These are phyloP conservation scores for Agrochola lychnidis DNA, from an alignment of 2,888 invertebrate genomes.

Conservation along the genomic window DNA sequence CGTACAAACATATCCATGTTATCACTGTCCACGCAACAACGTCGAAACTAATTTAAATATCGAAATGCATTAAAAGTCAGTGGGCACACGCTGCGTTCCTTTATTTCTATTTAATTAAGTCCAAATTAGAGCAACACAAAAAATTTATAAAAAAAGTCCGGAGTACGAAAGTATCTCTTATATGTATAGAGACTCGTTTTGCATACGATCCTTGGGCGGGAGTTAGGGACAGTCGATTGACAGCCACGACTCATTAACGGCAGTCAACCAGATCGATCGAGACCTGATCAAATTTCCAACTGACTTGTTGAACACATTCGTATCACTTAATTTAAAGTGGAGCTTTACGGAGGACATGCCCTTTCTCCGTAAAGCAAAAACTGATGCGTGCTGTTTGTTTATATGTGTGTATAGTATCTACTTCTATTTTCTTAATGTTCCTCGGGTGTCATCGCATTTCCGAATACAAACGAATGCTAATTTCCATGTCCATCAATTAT, in stretches of 20 bases:
- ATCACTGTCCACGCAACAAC: constrained; percentile 44
- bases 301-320: constrained; percentile 64
- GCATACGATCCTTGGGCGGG: constrained; percentile 61
- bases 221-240: constrained; percentile 80
- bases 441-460: too few species aligned
- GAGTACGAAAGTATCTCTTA: constrained; percentile 30
- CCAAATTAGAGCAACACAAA: constrained; percentile 65
- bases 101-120: constrained; percentile 64
- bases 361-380: background rate
- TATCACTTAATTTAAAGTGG: constrained; percentile 59
- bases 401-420: too few species aligned
- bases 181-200: constrained; percentile 59
- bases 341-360: constrained; percentile 15
- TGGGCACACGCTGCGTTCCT: constrained; percentile 57
- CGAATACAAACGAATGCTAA: too few species aligned
- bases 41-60: constrained; percentile 64
- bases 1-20: constrained; percentile 26
- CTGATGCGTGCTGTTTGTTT: constrained; percentile 3
- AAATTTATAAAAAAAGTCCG: constrained; percentile 44
- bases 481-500: too few species aligned
- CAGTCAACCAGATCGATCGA: constrained; percentile 65
- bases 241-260: constrained; percentile 81
- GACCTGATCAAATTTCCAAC: constrained; percentile 62
- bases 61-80: constrained; percentile 59
- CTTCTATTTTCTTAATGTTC: too few species aligned